These are phyloP conservation scores for Palloptera scutellata DNA, from an alignment of 2,888 invertebrate species.

Conservation along the genomic window DNA sequence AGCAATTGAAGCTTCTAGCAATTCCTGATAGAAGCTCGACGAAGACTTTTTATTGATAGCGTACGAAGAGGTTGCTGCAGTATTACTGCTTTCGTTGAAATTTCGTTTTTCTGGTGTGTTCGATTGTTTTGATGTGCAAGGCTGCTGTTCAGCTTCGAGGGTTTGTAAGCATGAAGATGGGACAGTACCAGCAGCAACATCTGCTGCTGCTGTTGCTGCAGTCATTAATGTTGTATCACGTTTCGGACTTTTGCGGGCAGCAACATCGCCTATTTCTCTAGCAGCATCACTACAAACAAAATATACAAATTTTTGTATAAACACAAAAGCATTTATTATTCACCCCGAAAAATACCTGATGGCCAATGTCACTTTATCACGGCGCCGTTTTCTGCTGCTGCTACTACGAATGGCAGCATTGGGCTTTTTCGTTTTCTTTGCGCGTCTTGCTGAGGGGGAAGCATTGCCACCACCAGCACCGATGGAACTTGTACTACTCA, in stretches of 20 bases:
- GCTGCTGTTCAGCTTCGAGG: conserved; percentile 53
- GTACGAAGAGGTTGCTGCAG: conserved; percentile 25
- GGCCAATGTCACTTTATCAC: conserved; percentile 18
- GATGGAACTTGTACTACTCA: conserved; percentile 61
- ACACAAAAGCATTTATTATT: too few species aligned
- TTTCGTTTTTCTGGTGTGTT: conserved; percentile 49
- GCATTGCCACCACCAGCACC: conserved; percentile 48
- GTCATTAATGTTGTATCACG: conserved; percentile 37
- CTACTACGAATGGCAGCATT: conserved; percentile 36
- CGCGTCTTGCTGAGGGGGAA: conserved; percentile 49
- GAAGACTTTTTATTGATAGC: conserved; percentile 47
- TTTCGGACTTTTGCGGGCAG: conserved; percentile 53
- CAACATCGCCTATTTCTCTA: conserved; percentile 1
- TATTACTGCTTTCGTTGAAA: conserved; percentile 30
- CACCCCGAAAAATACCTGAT: too few species aligned
- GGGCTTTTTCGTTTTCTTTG: conserved; percentile 43
- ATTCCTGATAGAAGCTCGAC: conserved; percentile 62
- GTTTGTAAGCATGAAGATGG: conserved; percentile 44
- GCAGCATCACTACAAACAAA: conserved; percentile 25
- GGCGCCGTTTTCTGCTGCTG: conserved; percentile 52
- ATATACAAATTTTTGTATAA: background rate
- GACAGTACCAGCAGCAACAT: background rate
- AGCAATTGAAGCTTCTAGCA: conserved; percentile 63
- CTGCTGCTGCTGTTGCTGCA: too few species aligned
- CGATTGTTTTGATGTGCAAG: conserved; percentile 60